Conservation (phyloP, 1,140 invertebrate species). For the Drosophila seguyi region DNA sequence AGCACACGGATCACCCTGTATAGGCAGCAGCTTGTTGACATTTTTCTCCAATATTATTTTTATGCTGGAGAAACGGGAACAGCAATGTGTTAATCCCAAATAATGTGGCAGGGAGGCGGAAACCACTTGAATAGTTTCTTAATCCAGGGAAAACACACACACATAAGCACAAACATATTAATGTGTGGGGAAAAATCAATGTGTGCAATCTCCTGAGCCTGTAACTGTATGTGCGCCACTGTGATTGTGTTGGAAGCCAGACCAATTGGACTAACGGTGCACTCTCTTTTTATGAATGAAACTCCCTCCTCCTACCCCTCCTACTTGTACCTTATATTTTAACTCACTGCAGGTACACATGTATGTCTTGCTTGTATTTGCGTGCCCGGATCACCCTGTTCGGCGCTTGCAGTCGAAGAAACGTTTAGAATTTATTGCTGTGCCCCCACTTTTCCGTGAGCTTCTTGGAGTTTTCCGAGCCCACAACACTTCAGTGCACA, state of each 20-base stretch:
- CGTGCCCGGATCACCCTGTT: conserved; percentile 40
- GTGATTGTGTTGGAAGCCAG: conserved; percentile 28
- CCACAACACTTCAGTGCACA: conserved; percentile 65
- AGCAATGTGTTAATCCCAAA: conserved; percentile 60
- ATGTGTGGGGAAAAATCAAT: conserved; percentile 76
- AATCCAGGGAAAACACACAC: conserved; percentile 32
- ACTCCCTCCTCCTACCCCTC: conserved; percentile 24
- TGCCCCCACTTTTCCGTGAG: conserved; percentile 20
- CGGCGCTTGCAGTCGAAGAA: conserved; percentile 28
- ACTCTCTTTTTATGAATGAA: conserved; percentile 75
- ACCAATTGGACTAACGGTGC: conserved; percentile 59
- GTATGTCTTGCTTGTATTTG: conserved; percentile 22
- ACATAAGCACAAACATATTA: conserved; percentile 5
- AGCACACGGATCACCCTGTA: conserved; percentile 28
- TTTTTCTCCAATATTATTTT: conserved; percentile 40
- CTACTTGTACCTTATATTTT: conserved; percentile 3
- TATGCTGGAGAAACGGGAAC: conserved; percentile 41
- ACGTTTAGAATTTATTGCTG: conserved; percentile 8
- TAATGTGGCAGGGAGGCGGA: conserved; percentile 41
- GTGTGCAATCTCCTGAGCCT: conserved; percentile 51
- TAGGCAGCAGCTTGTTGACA: conserved; percentile 44
- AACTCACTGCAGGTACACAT: conserved; percentile 67
- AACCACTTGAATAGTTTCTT: conserved; percentile 60
- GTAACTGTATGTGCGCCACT: conserved; percentile 47
- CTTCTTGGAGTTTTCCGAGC: conserved; percentile 44